These are phyloP conservation scores for Phyllopteryx taeniolatus DNA, from an alignment of 2,113 vertebrate genomes.

Conservation along the genomic window DNA sequence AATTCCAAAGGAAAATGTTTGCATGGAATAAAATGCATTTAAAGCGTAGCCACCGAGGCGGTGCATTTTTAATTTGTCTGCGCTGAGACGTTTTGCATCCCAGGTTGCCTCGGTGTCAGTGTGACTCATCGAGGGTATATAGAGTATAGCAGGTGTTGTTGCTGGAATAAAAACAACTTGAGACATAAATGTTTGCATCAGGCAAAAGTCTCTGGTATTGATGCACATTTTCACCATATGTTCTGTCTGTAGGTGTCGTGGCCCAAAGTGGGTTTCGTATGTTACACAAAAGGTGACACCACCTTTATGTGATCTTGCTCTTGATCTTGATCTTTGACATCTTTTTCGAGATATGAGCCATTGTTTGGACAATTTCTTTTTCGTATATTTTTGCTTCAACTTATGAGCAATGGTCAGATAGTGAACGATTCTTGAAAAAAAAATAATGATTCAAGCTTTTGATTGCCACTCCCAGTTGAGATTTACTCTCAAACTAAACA, in stretches of 20 bases:
- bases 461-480: background rate
- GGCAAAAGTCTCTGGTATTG: background rate
- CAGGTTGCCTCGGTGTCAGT: background rate
- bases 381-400: no score
- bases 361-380: no score
- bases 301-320: no score
- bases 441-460: no score
- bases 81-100: background rate
- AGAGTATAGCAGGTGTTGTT: background rate
- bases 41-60: constrained; percentile 1
- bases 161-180: background rate
- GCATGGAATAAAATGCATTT: constrained; percentile 25
- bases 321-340: no score
- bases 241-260: background rate
- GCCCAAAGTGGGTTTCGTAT: no score
- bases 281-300: no score
- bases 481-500: background rate
- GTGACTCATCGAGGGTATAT: constrained; percentile 16
- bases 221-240: background rate
- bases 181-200: background rate
- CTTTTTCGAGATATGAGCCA: no score
- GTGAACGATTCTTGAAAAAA: no score
- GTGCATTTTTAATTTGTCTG: constrained; percentile 17
- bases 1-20: constrained; percentile 59
- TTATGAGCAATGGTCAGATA: no score